Conservation (phyloP, 2,797 vertebrate genomes). For the Crocidura indochinensis region DNA sequence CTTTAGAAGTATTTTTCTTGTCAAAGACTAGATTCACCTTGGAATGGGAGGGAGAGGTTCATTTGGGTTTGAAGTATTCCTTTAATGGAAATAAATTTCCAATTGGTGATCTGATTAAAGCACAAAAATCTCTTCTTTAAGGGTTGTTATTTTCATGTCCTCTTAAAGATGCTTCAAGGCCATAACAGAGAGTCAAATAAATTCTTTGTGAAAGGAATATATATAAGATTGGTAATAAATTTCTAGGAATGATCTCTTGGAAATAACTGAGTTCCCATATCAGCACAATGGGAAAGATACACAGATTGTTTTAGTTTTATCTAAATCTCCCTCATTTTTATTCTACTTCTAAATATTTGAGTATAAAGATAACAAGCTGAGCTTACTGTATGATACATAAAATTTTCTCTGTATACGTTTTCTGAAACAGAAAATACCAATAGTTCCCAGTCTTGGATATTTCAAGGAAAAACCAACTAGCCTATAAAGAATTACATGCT, state of each 20-base stretch:
- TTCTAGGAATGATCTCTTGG: background rate
- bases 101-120: constrained; percentile 1
- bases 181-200: background rate
- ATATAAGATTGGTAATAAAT: background rate
- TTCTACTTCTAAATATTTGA: background rate
- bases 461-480: background rate
- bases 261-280: background rate
- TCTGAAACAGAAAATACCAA: constrained; percentile 24
- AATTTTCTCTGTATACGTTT: constrained; percentile 5
- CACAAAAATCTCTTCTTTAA: background rate
- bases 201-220: background rate
- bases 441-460: constrained; percentile 16
- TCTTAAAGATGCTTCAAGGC: background rate
- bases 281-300: background rate
- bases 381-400: background rate
- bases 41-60: background rate
- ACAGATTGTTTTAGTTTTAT: background rate
- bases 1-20: constrained; percentile 24
- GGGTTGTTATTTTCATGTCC: background rate
- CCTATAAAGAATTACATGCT: background rate
- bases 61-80: background rate
- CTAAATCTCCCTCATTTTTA: background rate
- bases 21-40: background rate
- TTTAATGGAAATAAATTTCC: constrained; percentile 39
- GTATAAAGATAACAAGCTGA: too few species aligned